Evolutionary conservation across 2,888 invertebrate genomes (phyloP), one percentile per base, ranked within the genome.

Genomic region (Phengaris arion): DNA sequence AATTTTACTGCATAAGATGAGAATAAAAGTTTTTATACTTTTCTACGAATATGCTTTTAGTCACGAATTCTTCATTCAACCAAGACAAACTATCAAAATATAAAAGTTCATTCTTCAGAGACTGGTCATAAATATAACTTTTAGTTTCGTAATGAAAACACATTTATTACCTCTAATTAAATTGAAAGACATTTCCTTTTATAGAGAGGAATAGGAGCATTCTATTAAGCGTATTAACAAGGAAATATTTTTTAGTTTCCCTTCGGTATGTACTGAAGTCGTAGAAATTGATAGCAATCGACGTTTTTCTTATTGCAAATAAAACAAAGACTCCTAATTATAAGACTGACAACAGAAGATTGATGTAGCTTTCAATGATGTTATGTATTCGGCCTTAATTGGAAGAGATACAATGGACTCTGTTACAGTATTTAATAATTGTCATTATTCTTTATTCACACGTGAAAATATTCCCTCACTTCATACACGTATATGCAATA

Each of bases 251-350:
- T 73, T 73, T 22, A 45, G 54, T 55, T 55, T 35, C 13, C 55
- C 54, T n/a, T 73, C 12, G 54, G 45, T 73, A n/a, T n/a, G n/a
- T n/a, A 22, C 73, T 22, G 55, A 54, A 51, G 22, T 45, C 51
- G 3, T 55, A 73, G 54, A 15, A 35, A 73, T 73, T 35, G 73
- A 73, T 73, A 35, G 12, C 55, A 8, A 74, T 74, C 59, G 74
- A 74, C 74, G 57, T 74, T 74, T 74, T 74, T 22, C 74, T 74
- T 74, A 74, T 74, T 46, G n/a, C 46, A 12, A 59, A 74, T 59
- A 59, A 74, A 59, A 57, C 46, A 74, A 74, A 57, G 74, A 10
- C 55, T 55, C 73, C 74, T 74, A 74, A 74, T 59, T 74, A 59
- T 57, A 57, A 74, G 59, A 48, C 74, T 74, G 59, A 59, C 74